phyloP scores from a whole-genome alignment of 2,797 vertebrate genomes.

The Clamator glandarius region DNA sequence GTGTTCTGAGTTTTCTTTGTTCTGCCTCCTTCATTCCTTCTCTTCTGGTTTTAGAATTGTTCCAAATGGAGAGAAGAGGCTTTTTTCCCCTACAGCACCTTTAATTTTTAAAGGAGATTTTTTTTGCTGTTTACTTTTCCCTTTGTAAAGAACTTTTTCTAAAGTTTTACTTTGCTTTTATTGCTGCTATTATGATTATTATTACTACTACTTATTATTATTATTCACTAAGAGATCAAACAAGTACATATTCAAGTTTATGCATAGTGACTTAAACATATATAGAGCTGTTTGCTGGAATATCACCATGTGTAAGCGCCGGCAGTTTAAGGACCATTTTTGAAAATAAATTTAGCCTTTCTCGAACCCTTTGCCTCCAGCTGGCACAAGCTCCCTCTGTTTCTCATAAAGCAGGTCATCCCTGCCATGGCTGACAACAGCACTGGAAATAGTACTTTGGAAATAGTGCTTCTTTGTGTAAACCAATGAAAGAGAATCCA shows the following conservation, averaged over 20 bases:
- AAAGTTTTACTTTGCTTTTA: background rate
- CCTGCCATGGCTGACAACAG: background rate
- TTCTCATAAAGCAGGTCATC: background rate
- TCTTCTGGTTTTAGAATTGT: slow-evolving; percentile 6
- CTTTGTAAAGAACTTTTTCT: background rate
- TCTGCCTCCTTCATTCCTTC: background rate
- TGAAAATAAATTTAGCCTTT: background rate
- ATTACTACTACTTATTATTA: background rate
- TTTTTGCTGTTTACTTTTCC: background rate
- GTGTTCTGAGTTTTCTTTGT: background rate
- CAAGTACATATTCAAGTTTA: background rate
- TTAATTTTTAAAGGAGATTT: background rate
- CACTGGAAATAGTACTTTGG: background rate
- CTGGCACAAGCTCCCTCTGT: background rate
- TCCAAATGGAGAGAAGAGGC: background rate
- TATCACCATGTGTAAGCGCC: background rate
- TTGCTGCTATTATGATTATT: background rate
- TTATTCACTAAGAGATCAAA: background rate
- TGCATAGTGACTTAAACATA: background rate
- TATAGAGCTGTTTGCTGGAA: background rate
- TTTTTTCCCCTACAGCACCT: background rate
- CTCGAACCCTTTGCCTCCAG: background rate
- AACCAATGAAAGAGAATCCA: background rate
- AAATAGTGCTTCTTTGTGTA: background rate
- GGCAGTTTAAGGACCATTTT: background rate